Conservation (phyloP, 1,140 invertebrate species). For the Drosophila melanogaster region Release_6_plus_ISO1_MT NT_037436.4:17775001-17775500, state of each 20-base stretch:
- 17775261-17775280: slow-evolving; percentile 25
- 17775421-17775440: slow-evolving; percentile 13
- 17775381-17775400: slow-evolving; percentile 16
- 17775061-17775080: slow-evolving; percentile 14
- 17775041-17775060: slow-evolving; percentile 28
- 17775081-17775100: not conserved
- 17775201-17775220: slow-evolving; percentile 26
- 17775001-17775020: slow-evolving; percentile 50
- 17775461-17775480: slow-evolving; percentile 41
- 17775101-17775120: not conserved
- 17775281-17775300: slow-evolving; percentile 50
- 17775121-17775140: slow-evolving; percentile 4
- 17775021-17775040: slow-evolving; percentile 15
- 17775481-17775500: slow-evolving; percentile 11
- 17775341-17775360: slow-evolving; percentile 13
- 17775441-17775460: slow-evolving; percentile 15
- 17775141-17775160: slow-evolving; percentile 15
- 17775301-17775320: slow-evolving; percentile 35
- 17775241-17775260: slow-evolving; percentile 48
- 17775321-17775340: slow-evolving; percentile 48
- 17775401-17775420: not conserved
- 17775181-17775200: slow-evolving; percentile 44
- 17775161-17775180: slow-evolving; percentile 23
- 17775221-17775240: slow-evolving; percentile 14
- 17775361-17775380: slow-evolving; percentile 35